phyloP scores from a whole-genome alignment of 2,113 vertebrate genomes.

The Procavia capensis region DNA sequence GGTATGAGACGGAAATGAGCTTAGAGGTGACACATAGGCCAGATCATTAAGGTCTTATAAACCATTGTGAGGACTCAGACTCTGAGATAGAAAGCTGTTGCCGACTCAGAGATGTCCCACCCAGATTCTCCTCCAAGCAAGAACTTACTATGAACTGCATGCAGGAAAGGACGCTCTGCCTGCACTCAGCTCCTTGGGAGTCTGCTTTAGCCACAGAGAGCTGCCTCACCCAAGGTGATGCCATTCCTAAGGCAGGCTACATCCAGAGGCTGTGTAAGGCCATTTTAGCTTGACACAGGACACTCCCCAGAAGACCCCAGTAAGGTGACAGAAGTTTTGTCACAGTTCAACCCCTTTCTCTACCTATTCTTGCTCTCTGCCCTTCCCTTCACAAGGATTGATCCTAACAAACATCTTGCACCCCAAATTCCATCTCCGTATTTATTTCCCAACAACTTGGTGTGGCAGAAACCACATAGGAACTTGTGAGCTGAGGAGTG shows the following conservation, averaged over 20 bases:
- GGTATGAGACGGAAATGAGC: neutral
- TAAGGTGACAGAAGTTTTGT: neutral
- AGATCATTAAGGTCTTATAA: neutral
- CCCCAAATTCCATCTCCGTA: too few relatives aligned
- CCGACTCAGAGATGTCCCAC: neutral
- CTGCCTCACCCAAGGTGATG: neutral
- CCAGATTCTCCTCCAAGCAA: neutral
- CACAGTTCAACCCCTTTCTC: neutral
- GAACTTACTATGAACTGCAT: neutral
- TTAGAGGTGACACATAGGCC: neutral
- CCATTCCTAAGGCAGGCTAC: neutral
- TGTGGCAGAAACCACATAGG: too few relatives aligned
- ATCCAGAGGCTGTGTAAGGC: neutral
- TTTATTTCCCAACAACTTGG: too few relatives aligned
- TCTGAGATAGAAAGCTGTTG: neutral
- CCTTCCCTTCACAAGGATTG: too few relatives aligned
- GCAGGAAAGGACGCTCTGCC: neutral
- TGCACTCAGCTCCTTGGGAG: neutral
- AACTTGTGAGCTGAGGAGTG: too few relatives aligned
- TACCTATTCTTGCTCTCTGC: too few relatives aligned
- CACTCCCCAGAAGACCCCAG: neutral
- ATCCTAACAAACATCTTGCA: too few relatives aligned
- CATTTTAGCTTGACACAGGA: neutral
- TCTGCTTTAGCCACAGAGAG: neutral
- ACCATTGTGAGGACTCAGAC: neutral